Conservation (phyloP, 2,888 invertebrate genomes). For the Eurytoma adleriae region DNA sequence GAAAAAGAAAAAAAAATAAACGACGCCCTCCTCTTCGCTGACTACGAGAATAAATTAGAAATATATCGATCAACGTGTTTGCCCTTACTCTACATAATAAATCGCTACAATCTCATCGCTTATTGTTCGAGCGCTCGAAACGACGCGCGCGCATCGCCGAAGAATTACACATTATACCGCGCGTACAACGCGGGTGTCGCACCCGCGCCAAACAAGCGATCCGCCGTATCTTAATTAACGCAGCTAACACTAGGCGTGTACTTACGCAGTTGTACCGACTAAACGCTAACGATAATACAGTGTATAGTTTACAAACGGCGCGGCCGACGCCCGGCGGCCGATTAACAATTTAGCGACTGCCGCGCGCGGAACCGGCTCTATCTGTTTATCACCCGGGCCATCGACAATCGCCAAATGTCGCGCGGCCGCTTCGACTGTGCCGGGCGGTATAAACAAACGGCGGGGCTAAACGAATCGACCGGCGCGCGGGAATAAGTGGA, state of each 20-base stretch:
- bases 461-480: background rate
- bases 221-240: constrained; percentile 3
- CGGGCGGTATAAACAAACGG: constrained; percentile 11
- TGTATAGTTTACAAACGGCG: constrained; percentile 26
- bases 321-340: constrained; percentile 1
- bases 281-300: constrained; percentile 26
- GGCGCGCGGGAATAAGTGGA: background rate
- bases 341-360: constrained; percentile 6
- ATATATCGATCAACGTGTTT: constrained; percentile 48
- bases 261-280: constrained; percentile 14
- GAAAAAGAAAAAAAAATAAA: constrained; percentile 53
- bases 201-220: constrained; percentile 4
- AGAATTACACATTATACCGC: background rate
- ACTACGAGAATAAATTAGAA: constrained; percentile 67
- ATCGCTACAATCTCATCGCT: background rate
- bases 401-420: constrained; percentile 20
- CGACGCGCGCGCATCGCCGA: background rate
- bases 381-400: background rate
- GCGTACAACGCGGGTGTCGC: too few relatives aligned
- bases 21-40: constrained; percentile 23
- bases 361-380: background rate
- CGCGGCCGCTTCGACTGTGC: constrained; percentile 1
- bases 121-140: background rate
- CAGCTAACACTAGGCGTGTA: constrained; percentile 1
- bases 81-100: background rate